phyloP scores from a whole-genome alignment of 2,797 vertebrate genomes.

The Cryptoblepharus egeriae region DNA sequence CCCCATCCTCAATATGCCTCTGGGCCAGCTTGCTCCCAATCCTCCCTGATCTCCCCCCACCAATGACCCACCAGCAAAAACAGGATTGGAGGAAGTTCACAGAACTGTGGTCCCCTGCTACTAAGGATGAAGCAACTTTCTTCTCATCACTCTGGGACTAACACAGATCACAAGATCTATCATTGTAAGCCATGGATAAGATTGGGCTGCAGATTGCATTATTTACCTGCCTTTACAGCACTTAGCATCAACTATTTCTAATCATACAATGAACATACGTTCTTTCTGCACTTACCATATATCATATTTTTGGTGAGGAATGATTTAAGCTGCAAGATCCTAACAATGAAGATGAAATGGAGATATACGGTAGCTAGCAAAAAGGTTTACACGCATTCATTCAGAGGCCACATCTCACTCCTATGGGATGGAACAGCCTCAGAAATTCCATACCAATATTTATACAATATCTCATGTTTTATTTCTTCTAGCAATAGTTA shows the following conservation, averaged over 20 bases:
- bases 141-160: too few relatives aligned
- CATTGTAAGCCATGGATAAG: too few relatives aligned
- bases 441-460: background rate
- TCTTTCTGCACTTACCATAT: background rate
- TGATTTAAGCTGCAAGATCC: background rate
- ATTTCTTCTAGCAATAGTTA: background rate
- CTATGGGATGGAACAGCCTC: background rate
- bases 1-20: too few relatives aligned
- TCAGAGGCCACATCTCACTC: background rate
- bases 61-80: too few relatives aligned
- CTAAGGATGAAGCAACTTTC: too few relatives aligned
- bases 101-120: too few relatives aligned
- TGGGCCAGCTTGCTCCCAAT: too few relatives aligned
- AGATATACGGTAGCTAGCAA: background rate
- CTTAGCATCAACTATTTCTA: background rate
- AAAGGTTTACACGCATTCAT: background rate
- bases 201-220: background rate
- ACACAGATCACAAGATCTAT: too few relatives aligned
- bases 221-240: background rate
- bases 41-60: too few relatives aligned
- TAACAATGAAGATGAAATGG: background rate
- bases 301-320: background rate
- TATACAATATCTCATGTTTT: constrained; percentile 3
- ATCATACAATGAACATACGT: background rate
- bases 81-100: too few relatives aligned